Evolutionary conservation across 2,113 vertebrate species (phyloP).

Genomic region (Ophthalmolycus amberensis): DNA sequence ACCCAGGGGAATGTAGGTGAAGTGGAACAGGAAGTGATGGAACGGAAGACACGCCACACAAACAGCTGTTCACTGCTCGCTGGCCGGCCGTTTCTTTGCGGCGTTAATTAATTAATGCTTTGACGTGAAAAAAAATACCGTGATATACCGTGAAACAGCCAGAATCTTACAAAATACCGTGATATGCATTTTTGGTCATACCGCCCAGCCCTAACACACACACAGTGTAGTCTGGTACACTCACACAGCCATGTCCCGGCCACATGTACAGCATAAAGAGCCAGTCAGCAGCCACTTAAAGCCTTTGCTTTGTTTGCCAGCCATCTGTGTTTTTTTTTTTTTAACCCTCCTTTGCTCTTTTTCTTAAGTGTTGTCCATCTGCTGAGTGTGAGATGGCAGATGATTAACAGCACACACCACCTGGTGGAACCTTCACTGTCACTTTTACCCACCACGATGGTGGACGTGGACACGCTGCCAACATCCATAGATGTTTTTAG

Average conservation of each 20-base stretch:
- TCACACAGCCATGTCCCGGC: neutral
- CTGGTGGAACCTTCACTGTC: constrained; percentile 11
- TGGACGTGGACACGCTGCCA: neutral
- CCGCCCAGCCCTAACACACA: neutral
- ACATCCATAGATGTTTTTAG: neutral
- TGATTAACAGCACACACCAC: constrained; percentile 25
- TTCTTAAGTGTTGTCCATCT: constrained; percentile 36
- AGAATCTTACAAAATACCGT: too few species aligned
- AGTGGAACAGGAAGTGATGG: too few species aligned
- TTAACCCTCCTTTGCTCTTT: neutral
- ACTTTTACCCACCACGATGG: neutral
- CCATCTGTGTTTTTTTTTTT: neutral
- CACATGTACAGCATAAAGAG: constrained; percentile 23
- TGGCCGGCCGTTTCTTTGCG: too few species aligned
- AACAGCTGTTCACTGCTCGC: too few species aligned
- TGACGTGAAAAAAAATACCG: too few species aligned
- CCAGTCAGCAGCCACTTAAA: constrained; percentile 11
- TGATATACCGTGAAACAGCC: too few species aligned
- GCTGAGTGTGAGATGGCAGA: constrained; percentile 31
- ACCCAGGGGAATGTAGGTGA: too few species aligned
- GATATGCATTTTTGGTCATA: too few species aligned
- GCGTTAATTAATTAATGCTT: too few species aligned
- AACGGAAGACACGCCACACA: too few species aligned
- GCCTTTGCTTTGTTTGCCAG: constrained; percentile 25
- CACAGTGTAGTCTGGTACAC: neutral